Conservation (phyloP, 2,888 invertebrate genomes). For the Cenopis cana region DNA sequence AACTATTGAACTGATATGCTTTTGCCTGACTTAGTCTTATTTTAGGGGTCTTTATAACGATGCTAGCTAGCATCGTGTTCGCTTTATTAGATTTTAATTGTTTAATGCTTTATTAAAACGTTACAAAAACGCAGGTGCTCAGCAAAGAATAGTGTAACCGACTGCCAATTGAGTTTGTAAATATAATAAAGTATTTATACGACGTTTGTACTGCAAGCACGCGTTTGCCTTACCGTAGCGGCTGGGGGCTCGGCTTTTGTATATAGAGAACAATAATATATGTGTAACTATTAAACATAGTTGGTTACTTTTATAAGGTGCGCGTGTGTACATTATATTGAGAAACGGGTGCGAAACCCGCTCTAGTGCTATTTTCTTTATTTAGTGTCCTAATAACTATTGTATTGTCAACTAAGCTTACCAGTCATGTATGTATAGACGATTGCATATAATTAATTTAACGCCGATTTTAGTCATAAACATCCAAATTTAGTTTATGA, state of each 20-base stretch:
- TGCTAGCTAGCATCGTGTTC: constrained; percentile 45
- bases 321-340: constrained; percentile 72
- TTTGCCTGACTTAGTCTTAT: constrained; percentile 32
- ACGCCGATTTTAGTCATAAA: constrained; percentile 84
- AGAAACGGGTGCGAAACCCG: constrained; percentile 55
- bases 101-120: constrained; percentile 74
- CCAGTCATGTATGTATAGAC: constrained; percentile 84
- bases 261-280: constrained; percentile 81
- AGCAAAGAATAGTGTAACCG: constrained; percentile 62
- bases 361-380: constrained; percentile 78
- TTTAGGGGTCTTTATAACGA: constrained; percentile 5
- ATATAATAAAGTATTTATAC: constrained; percentile 74
- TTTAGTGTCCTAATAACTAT: constrained; percentile 78
- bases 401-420: constrained; percentile 83
- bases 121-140: constrained; percentile 72
- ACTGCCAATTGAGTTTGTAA: constrained; percentile 79
- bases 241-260: constrained; percentile 74
- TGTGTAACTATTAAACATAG: constrained; percentile 75
- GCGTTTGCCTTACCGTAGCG: constrained; percentile 71
- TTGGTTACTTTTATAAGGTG: constrained; percentile 81
- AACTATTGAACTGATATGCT: constrained; percentile 62
- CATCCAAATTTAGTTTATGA: constrained; percentile 84
- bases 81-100: constrained; percentile 66
- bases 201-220: constrained; percentile 69
- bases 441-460: constrained; percentile 81